Percentiles rank a stretch among this genome's conserved stretches.
These are phyloP conservation scores for Drosophila quinaria DNA, from an alignment of 2,888 invertebrate genomes.

Conservation along the genomic window DNA sequence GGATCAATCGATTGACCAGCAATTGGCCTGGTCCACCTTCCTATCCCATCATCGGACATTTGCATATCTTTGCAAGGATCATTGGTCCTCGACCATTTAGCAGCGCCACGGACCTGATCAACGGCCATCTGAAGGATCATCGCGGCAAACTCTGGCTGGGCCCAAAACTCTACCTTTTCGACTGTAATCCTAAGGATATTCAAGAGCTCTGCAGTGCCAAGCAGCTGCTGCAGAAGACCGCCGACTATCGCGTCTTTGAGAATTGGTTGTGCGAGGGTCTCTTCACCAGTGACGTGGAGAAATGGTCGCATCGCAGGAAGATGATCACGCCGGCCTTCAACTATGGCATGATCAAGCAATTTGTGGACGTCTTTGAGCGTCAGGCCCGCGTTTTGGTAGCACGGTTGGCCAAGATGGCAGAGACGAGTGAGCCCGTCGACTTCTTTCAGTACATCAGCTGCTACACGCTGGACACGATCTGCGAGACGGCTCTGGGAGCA, in stretches of 20 bases:
- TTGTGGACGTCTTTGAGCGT: constrained; percentile 49
- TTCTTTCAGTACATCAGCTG: constrained; percentile 58
- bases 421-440: constrained; percentile 41
- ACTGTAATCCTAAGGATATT: constrained; percentile 70
- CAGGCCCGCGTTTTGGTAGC: constrained; percentile 54
- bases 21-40: constrained; percentile 64
- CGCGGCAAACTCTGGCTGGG: constrained; percentile 68
- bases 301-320: constrained; percentile 66
- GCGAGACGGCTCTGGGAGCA: constrained; percentile 67
- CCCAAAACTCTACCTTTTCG: constrained; percentile 62
- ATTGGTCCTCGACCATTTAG: constrained; percentile 50
- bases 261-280: constrained; percentile 62
- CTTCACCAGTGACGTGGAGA: constrained; percentile 56
- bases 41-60: constrained; percentile 61
- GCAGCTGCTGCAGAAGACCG: constrained; percentile 64
- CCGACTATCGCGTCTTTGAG: constrained; percentile 58
- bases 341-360: constrained; percentile 63
- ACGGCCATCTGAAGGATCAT: constrained; percentile 55
- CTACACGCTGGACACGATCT: constrained; percentile 67
- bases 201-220: constrained; percentile 61
- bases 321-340: constrained; percentile 64
- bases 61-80: constrained; percentile 57
- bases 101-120: constrained; percentile 40
- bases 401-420: constrained; percentile 27
- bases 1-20: constrained; percentile 57